phyloP scores from a whole-genome alignment of 2,888 invertebrate genomes.

The Meliscaeva auricollis region DNA sequence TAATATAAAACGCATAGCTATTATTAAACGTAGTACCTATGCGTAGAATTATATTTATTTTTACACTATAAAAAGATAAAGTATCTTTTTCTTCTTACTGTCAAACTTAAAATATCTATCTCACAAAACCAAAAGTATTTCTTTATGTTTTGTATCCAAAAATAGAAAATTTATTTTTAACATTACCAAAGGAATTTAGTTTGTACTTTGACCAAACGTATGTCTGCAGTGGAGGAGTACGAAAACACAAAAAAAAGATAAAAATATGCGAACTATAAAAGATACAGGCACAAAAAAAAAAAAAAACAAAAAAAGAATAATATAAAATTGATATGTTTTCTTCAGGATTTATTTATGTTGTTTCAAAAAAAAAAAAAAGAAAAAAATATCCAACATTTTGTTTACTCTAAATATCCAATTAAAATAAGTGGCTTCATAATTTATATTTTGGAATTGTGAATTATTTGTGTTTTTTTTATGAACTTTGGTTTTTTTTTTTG shows the following conservation, averaged over 20 bases:
- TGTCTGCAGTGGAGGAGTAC: neutral
- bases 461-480: constrained; percentile 5
- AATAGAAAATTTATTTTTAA: constrained; percentile 73
- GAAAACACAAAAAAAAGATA: constrained; percentile 1
- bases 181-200: constrained; percentile 52
- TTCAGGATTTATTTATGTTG: constrained; percentile 9
- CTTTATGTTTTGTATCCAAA: constrained; percentile 67
- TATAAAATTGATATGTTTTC: constrained; percentile 3
- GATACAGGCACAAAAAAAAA: neutral
- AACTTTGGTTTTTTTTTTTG: neutral
- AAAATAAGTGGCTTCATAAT: constrained; percentile 25
- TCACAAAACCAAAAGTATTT: constrained; percentile 37
- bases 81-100: constrained; percentile 46
- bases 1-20: neutral
- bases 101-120: constrained; percentile 63
- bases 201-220: neutral
- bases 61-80: constrained; percentile 43
- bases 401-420: constrained; percentile 34
- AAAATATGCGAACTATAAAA: neutral
- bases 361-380: neutral
- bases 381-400: constrained; percentile 2
- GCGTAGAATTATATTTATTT: constrained; percentile 41
- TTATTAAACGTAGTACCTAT: neutral
- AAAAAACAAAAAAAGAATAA: neutral
- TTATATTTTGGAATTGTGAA: neutral